phyloP scores from a whole-genome alignment of 2,797 vertebrate genomes.

The Apodemus agrarius region DNA sequence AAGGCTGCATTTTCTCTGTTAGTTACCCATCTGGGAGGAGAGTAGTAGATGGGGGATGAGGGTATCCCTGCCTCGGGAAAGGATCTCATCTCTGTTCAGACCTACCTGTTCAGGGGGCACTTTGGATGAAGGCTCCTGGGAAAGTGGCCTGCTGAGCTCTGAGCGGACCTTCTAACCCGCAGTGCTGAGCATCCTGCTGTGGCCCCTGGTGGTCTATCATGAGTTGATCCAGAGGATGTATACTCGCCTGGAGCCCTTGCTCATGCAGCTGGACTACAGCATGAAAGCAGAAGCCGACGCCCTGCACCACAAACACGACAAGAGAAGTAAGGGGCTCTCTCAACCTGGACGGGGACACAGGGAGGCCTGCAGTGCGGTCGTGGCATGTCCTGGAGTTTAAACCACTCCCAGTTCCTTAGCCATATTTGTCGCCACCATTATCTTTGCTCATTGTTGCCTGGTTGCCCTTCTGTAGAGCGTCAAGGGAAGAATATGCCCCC shows the following conservation, averaged over 20 bases:
- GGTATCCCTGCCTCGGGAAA: neutral
- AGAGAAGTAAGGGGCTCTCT: conserved; percentile 92
- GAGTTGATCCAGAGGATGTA: conserved; percentile 99
- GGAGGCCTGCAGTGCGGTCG: neutral
- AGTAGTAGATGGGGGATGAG: neutral
- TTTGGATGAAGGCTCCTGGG: conserved; percentile 1
- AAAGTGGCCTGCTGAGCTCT: neutral
- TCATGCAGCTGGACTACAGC: conserved; percentile 99
- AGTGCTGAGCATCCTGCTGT: conserved; percentile 97
- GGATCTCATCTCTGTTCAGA: neutral
- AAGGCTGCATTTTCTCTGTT: neutral
- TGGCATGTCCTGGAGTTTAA: neutral
- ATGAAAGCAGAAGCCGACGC: conserved; percentile 96
- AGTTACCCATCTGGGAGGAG: neutral
- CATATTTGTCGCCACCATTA: neutral
- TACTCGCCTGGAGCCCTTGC: conserved; percentile 96
- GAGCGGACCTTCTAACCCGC: conserved; percentile 51
- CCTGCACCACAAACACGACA: conserved; percentile 94
- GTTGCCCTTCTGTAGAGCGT: conserved; percentile 83
- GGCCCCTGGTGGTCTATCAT: conserved; percentile 98
- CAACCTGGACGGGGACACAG: neutral
- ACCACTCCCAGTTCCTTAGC: neutral
- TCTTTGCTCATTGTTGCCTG: conserved; percentile 55
- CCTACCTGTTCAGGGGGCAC: neutral
- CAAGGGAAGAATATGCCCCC: conserved; percentile 91